Conservation (phyloP, 2,888 invertebrate genomes). For the Anthophora plumipes region DNA sequence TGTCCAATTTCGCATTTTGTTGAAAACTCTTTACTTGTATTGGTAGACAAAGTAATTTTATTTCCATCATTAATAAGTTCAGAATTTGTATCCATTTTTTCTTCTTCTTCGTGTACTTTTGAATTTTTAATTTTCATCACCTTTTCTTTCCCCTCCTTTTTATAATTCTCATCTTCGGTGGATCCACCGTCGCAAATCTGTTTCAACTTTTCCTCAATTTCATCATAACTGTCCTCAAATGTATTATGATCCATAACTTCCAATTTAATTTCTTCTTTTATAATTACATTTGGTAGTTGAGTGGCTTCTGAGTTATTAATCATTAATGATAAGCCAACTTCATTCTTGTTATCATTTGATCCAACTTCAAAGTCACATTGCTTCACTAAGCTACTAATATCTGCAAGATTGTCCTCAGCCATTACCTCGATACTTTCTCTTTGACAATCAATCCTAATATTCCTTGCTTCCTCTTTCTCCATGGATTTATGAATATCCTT, state of each 20-base stretch:
- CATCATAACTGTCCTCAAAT: slow-evolving; percentile 74
- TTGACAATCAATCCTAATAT: slow-evolving; percentile 37
- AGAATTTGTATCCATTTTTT: slow-evolving; percentile 11
- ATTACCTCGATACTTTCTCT: slow-evolving; percentile 65
- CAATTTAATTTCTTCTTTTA: slow-evolving; percentile 69
- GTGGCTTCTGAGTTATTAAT: slow-evolving; percentile 9
- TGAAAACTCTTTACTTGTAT: slow-evolving; percentile 43
- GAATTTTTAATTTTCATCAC: not conserved
- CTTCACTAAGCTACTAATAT: slow-evolving; percentile 17
- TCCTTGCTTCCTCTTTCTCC: slow-evolving; percentile 24
- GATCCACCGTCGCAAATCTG: slow-evolving; percentile 70
- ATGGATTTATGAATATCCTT: slow-evolving; percentile 8
- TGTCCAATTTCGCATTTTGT: slow-evolving; percentile 55
- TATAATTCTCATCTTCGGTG: slow-evolving; percentile 49
- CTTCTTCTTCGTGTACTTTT: slow-evolving; percentile 8
- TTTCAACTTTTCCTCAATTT: slow-evolving; percentile 77
- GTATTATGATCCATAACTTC: slow-evolving; percentile 63
- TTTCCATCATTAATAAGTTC: slow-evolving; percentile 14
- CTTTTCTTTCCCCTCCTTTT: slow-evolving; percentile 5
- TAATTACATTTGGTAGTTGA: not conserved
- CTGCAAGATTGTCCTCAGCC: slow-evolving; percentile 46
- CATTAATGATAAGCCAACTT: not conserved
- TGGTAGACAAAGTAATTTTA: slow-evolving; percentile 9
- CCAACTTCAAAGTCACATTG: slow-evolving; percentile 8
- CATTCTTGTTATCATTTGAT: slow-evolving; percentile 5